phyloP scores from a whole-genome alignment of 2,113 vertebrate species.

The Leptobrachium ailaonicum region DNA sequence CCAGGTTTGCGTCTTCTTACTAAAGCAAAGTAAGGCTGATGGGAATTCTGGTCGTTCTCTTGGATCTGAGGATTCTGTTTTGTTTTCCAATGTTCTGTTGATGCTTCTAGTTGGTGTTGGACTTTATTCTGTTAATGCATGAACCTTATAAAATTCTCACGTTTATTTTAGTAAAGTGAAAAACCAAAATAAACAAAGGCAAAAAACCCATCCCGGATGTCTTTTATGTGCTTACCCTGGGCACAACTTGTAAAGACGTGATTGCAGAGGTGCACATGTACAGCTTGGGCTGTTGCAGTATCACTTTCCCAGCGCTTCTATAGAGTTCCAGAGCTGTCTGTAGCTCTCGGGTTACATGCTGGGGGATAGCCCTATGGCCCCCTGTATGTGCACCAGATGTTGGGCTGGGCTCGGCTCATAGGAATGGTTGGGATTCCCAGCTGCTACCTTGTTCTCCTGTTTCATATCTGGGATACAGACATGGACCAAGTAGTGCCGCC shows the following conservation, averaged over 20 bases:
- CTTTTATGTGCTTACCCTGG: no score
- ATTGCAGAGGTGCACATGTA: neutral
- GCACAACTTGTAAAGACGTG: neutral
- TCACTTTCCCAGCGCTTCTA: conserved; percentile 7
- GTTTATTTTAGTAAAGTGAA: no score
- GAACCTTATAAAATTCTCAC: no score
- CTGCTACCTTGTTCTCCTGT: conserved; percentile 43
- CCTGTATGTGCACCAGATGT: conserved; percentile 37
- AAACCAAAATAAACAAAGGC: no score
- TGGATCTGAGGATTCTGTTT: no score
- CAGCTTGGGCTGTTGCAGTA: neutral
- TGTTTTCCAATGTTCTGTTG: no score
- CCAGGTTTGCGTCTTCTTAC: no score
- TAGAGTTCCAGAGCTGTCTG: conserved; percentile 10
- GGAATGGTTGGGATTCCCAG: conserved; percentile 47
- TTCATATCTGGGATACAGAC: conserved; percentile 29
- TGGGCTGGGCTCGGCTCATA: conserved; percentile 16
- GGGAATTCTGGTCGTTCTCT: no score
- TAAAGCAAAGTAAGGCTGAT: no score
- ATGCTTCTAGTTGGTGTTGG: no score
- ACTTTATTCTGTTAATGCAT: no score
- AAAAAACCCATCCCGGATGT: no score
- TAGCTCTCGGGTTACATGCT: conserved; percentile 32
- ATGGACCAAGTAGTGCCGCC: conserved; percentile 11
- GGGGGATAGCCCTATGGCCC: conserved; percentile 19